Percentiles rank a stretch among this genome's conserved stretches.
Evolutionary conservation across 2,888 invertebrate genomes (phyloP).

Genomic region (Amblyjoppa proteus): DNA sequence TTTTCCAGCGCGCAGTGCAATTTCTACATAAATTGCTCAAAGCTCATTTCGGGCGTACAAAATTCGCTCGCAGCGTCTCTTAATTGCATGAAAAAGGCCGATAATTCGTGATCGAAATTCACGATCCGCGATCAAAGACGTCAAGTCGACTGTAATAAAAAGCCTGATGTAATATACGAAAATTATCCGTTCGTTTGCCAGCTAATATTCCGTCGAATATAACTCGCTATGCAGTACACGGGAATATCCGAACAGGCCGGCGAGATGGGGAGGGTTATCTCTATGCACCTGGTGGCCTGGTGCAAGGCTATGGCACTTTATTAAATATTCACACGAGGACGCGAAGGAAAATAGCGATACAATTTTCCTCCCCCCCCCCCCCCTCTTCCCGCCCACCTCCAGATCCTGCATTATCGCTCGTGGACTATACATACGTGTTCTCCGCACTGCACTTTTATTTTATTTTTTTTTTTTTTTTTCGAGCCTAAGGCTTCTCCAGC

Average conservation of each 20-base stretch:
- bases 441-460: conserved; percentile 12
- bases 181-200: conserved; percentile 3
- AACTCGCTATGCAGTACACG: conserved; percentile 1
- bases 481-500: conserved; percentile 31
- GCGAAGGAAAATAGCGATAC: conserved; percentile 62
- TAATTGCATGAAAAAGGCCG: not conserved
- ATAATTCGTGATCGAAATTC: not conserved
- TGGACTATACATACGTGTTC: not conserved
- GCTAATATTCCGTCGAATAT: conserved; percentile 12
- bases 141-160: not conserved
- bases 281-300: conserved; percentile 47
- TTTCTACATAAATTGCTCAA: not conserved
- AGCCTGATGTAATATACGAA: conserved; percentile 31
- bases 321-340: conserved; percentile 67
- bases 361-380: conserved; percentile 54
- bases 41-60: not conserved
- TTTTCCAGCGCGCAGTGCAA: not conserved
- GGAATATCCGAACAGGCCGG: not conserved
- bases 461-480: conserved; percentile 23
- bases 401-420: conserved; percentile 38
- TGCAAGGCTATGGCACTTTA: conserved; percentile 64
- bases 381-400: not conserved
- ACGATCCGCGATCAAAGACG: not conserved
- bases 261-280: not conserved
- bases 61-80: not conserved